Evolutionary conservation across 2,113 vertebrate species (phyloP).

Genomic region (Tursiops truncatus): DNA sequence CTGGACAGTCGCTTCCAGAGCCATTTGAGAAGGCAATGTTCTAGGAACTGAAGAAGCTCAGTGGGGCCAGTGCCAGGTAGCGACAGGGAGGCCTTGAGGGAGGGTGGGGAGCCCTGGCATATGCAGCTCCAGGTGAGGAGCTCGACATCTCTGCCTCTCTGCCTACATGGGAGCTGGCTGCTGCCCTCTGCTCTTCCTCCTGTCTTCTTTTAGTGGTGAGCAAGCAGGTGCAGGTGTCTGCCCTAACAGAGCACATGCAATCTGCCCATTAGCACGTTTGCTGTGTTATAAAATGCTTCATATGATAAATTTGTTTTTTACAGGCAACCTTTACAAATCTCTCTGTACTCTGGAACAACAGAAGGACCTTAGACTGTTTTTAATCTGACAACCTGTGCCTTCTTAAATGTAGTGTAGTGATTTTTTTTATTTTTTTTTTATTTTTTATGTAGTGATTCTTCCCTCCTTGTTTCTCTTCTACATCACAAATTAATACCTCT

Average conservation of each 20-base stretch:
- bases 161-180: background rate
- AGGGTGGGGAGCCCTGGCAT: background rate
- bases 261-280: background rate
- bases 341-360: background rate
- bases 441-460: background rate
- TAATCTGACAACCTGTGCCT: background rate
- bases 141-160: background rate
- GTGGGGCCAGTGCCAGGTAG: background rate
- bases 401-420: background rate
- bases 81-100: background rate
- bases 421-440: too few relatives aligned
- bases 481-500: background rate
- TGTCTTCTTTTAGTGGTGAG: background rate
- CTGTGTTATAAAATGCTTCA: background rate
- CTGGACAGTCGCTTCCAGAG: background rate
- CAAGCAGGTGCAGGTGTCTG: background rate
- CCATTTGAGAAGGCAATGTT: background rate
- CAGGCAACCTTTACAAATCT: background rate
- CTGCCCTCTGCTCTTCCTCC: background rate
- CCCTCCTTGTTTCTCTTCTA: background rate
- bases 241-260: background rate
- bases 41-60: background rate
- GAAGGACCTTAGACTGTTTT: background rate
- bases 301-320: background rate
- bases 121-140: background rate